Evolutionary conservation across 1,140 invertebrate species (phyloP), one percentile per base, ranked within the genome.

Genomic region (Achatina immaculata): DNA sequence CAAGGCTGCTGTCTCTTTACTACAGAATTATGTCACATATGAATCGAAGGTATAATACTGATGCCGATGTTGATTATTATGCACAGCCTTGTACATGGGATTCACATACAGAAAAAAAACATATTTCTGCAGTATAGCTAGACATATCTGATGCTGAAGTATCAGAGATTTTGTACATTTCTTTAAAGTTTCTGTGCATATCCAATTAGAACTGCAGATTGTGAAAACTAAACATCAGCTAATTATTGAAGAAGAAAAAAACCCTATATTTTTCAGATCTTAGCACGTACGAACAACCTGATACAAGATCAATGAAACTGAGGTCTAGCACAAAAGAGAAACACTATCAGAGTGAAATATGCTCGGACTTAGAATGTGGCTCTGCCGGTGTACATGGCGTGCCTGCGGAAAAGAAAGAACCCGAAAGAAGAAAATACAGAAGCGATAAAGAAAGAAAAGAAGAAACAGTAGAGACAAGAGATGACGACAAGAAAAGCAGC

Each of bases 221-320:
- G 69, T 34, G 40, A 16, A 72, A 16, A n/a, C 11, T 14, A 16
- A 21, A 11, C 11, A n/a, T 16, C 14, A 31, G 65, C 65, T 68
- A 14, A 28, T 28, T 68, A 24, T 51, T 14, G 24, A 24, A 51
- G 11, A 51, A 24, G 11, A 24, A 24, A 11, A 24, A 14, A 24
- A 24, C 48, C 11, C 48, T 51, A 11, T 74, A 14, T 28, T 74
- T 74, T 34, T 11, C 74, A 76, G 74, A 48, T 14, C n/a, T 76
- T 7, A 55, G 36, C 24, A 62, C 11, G 6, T 76, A 76, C 36
- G 51, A 48, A 2, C 74, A 76, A n/a, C 74, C 74, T 4, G 42
- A 76, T 36, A 76, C 74, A 19, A 28, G 31, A 40, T 43, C 74
- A 21, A 76, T 76, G 74, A 62, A 62, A 11, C 4, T 34, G 40